phyloP scores from a whole-genome alignment of 2,888 invertebrate species.

The Heteromurus nitidus region DNA sequence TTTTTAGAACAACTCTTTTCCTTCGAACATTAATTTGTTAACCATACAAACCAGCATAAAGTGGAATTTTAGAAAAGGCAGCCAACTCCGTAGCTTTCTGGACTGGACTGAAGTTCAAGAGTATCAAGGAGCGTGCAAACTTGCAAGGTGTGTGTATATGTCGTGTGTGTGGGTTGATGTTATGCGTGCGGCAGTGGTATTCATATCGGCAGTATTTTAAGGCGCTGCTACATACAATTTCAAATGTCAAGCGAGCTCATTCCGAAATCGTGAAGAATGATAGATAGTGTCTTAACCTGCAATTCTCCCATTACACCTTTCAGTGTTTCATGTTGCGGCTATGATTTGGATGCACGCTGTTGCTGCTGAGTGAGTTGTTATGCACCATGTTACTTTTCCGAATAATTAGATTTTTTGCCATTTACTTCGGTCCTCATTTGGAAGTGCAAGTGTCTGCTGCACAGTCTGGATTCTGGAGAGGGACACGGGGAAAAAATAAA shows the following conservation, averaged over 20 bases:
- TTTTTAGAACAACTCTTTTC: too few relatives aligned
- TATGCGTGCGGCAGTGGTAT: neutral
- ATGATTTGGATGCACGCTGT: neutral
- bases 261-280: constrained; percentile 25
- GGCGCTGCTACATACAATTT: neutral
- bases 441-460: too few relatives aligned
- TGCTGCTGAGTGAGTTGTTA: neutral
- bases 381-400: neutral
- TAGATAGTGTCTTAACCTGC: constrained; percentile 39
- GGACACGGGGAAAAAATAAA: too few relatives aligned
- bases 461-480: too few relatives aligned
- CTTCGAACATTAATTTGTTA: too few relatives aligned
- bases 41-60: neutral
- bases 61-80: neutral
- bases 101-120: neutral
- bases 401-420: constrained; percentile 16
- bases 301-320: constrained; percentile 41
- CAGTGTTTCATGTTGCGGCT: neutral
- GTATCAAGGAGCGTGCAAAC: neutral
- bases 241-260: constrained; percentile 32
- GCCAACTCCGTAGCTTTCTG: neutral
- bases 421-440: constrained; percentile 12
- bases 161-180: too few relatives aligned
- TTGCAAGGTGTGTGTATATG: neutral
- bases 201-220: neutral